phyloP scores from a whole-genome alignment of 2,888 invertebrate genomes.

The Cremastinae sp. region DNA sequence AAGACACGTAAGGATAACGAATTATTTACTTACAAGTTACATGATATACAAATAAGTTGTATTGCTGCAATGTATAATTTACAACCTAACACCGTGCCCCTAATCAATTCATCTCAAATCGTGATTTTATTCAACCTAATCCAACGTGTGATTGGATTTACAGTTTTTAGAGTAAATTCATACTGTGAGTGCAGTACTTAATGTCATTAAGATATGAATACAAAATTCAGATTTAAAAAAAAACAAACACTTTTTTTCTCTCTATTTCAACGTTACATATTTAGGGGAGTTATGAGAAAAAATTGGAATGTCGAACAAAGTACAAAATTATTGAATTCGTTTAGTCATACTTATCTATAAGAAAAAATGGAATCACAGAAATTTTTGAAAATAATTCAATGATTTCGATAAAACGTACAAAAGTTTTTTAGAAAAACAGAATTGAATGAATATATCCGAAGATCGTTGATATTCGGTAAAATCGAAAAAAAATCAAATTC shows the following conservation, averaged over 20 bases:
- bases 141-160: constrained; percentile 38
- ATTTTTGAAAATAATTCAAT: not conserved
- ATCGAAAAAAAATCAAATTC: not conserved
- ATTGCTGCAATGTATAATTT: constrained; percentile 58
- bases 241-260: not conserved
- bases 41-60: constrained; percentile 58
- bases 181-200: too few species aligned
- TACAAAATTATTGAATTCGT: not conserved
- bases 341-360: not conserved
- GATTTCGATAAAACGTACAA: not conserved
- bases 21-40: constrained; percentile 54
- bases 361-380: constrained; percentile 13
- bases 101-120: constrained; percentile 23
- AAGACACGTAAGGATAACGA: constrained; percentile 58
- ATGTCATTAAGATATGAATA: too few species aligned
- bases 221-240: too few species aligned
- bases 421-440: constrained; percentile 9
- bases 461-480: not conserved
- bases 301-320: constrained; percentile 56
- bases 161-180: constrained; percentile 24
- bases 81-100: constrained; percentile 50
- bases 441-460: constrained; percentile 22
- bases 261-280: not conserved
- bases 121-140: not conserved
- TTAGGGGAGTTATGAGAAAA: not conserved